A percentile compares a stretch with the other conserved stretches of the same genome.
These are phyloP conservation scores for Ammospiza caudacuta DNA, from an alignment of 2,113 vertebrate species.

Conservation along the genomic window DNA sequence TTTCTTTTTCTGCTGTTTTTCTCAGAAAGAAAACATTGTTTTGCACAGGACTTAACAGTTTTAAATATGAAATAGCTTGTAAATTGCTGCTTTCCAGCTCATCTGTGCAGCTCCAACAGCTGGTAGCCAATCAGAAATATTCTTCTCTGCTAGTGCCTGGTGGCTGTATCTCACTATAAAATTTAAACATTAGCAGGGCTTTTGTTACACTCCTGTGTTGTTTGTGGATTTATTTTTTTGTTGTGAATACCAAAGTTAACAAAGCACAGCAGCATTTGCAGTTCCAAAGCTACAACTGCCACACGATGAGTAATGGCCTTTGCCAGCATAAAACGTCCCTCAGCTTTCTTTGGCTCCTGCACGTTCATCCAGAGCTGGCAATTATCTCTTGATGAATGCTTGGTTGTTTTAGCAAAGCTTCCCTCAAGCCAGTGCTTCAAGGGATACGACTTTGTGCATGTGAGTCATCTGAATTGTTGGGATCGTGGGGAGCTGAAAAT, in stretches of 20 bases:
- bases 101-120: slow-evolving; percentile 64
- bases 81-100: slow-evolving; percentile 70
- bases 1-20: background rate
- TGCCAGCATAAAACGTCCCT: background rate
- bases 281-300: slow-evolving; percentile 52
- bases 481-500: background rate
- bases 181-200: slow-evolving; percentile 71
- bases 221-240: slow-evolving; percentile 15
- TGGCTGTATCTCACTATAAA: slow-evolving; percentile 68
- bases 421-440: background rate
- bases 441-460: background rate
- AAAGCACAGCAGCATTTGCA: slow-evolving; percentile 29
- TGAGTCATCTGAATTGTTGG: background rate
- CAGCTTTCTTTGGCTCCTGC: slow-evolving; percentile 3
- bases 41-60: slow-evolving; percentile 70
- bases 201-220: slow-evolving; percentile 57
- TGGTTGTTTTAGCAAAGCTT: slow-evolving; percentile 19
- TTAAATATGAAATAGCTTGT: slow-evolving; percentile 75
- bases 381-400: slow-evolving; percentile 39
- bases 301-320: slow-evolving; percentile 25
- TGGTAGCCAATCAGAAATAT: slow-evolving; percentile 74
- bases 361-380: background rate
- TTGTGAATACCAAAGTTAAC: slow-evolving; percentile 48
- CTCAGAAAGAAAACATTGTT: slow-evolving; percentile 52
- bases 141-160: slow-evolving; percentile 62